Evolutionary conservation across 2,888 invertebrate genomes (phyloP), one percentile per base, ranked within the genome.

Genomic region (Athripsodes cinereus): DNA sequence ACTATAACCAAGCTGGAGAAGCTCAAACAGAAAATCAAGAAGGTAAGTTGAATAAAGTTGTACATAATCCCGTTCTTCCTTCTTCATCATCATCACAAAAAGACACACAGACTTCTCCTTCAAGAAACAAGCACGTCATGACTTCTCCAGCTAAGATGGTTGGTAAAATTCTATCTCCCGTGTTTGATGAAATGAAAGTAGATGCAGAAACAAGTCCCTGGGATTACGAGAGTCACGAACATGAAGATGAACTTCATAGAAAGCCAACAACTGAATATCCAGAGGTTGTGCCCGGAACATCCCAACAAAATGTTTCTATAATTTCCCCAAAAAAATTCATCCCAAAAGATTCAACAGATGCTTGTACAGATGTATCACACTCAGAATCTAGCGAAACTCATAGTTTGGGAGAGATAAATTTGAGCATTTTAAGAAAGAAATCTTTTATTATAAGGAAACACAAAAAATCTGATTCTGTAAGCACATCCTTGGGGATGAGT

Each of bases 101-200:
- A 66, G 72, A 74, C 54, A 79, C 78, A 2, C 79, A 79, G 65
- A 79, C 79, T 1, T 77, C 78, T 5, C 78, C 78, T 2, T 72
- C 74, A 31, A 75, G 70, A 44, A 74, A 74, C 0, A 76, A 75
- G 66, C 69, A 71, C 65, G 70, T 75, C 1, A 78, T 76, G 77
- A 79, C 78, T 1, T 79, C 78, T 16, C 78, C 79, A 3, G 72
- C 71, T 22, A 57, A 57, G 20, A 70, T 62, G 64, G 74, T 73
- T 13, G 76, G 76, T 65, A 75, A 75, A 1, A 71, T 77, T 61
- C 72, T 76, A 0, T 78, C 78, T 13, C 78, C 79, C 2, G 76
- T 78, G 16, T 70, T 78, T 53, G 59, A 64, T 1, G 53, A 70
- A 13, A 66, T 70, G 1, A 70, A 69, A 1, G 68, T 73, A 1